Percentiles rank a stretch among this genome's conserved stretches.
Conservation (phyloP, 2,888 invertebrate genomes). For the Nephrocerus scutellatus region DNA sequence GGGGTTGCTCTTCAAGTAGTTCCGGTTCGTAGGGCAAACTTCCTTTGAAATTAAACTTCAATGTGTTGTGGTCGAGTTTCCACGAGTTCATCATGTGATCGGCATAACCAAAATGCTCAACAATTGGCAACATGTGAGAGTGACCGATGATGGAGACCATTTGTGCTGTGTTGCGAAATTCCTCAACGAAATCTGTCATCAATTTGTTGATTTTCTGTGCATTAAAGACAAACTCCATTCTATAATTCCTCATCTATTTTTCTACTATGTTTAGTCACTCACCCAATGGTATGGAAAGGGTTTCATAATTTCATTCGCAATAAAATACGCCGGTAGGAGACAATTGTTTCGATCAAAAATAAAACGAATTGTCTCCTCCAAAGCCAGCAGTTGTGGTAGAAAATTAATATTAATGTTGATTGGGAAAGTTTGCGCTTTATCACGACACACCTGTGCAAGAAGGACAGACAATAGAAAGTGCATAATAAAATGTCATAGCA, state of each 20-base stretch:
- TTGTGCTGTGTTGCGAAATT: slow-evolving; percentile 88
- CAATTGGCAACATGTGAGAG: slow-evolving; percentile 85
- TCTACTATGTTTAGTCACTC: slow-evolving; percentile 30
- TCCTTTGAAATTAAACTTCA: slow-evolving; percentile 57
- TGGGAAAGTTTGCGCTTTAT: slow-evolving; percentile 79
- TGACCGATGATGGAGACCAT: slow-evolving; percentile 92
- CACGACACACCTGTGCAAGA: slow-evolving; percentile 65
- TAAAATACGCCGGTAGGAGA: slow-evolving; percentile 87
- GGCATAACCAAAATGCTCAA: slow-evolving; percentile 86
- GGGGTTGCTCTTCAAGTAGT: slow-evolving; percentile 80
- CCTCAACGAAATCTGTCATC: slow-evolving; percentile 83
- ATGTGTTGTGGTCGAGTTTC: slow-evolving; percentile 81
- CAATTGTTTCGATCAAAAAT: slow-evolving; percentile 91
- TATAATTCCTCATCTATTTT: neutral
- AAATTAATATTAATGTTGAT: slow-evolving; percentile 70
- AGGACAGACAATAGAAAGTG: too few relatives aligned
- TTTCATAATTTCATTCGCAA: slow-evolving; percentile 92
- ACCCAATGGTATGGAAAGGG: slow-evolving; percentile 73
- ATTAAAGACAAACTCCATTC: neutral
- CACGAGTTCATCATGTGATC: slow-evolving; percentile 87
- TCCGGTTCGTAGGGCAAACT: slow-evolving; percentile 86
- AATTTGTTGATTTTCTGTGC: slow-evolving; percentile 75
- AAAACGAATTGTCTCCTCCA: slow-evolving; percentile 75
- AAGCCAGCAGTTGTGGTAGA: slow-evolving; percentile 71
- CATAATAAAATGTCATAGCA: too few relatives aligned